A percentile compares a stretch with the other conserved stretches of the same genome.
These are phyloP conservation scores for Galagoides demidoff DNA, from an alignment of 2,797 vertebrate genomes.

Conservation along the genomic window DNA sequence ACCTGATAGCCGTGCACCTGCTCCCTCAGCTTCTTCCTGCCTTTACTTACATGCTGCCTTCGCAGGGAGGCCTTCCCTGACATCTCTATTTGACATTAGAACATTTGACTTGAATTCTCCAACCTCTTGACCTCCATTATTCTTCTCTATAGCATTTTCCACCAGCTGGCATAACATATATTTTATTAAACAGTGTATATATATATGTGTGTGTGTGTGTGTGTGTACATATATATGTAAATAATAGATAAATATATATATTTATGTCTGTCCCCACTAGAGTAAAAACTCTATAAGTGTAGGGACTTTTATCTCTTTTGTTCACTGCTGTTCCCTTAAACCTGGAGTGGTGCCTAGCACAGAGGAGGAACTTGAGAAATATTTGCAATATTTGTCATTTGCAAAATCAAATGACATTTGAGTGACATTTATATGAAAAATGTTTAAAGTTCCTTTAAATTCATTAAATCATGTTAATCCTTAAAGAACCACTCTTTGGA, in stretches of 20 bases:
- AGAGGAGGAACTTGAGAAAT: not conserved
- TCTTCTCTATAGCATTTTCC: not conserved
- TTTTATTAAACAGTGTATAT: not conserved
- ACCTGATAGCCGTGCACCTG: not conserved
- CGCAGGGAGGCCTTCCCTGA: not conserved
- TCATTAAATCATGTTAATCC: not conserved
- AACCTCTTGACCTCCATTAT: not conserved
- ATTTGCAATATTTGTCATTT: not conserved
- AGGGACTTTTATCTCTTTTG: not conserved
- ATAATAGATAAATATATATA: not conserved
- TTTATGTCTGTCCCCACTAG: not conserved
- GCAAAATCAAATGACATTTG: not conserved
- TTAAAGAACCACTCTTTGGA: constrained; percentile 1
- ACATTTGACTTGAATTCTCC: not conserved
- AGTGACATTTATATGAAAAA: not conserved
- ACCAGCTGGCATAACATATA: not conserved
- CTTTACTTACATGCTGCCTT: not conserved
- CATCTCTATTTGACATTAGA: not conserved
- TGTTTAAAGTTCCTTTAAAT: not conserved
- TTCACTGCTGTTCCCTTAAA: not conserved
- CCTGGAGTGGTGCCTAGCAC: not conserved
- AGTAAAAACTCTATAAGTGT: not conserved
- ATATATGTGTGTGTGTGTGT: not conserved
- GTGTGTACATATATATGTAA: not conserved
- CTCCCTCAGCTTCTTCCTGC: not conserved